phyloP scores from a whole-genome alignment of 2,888 invertebrate genomes.

The Brachyptera putata region DNA sequence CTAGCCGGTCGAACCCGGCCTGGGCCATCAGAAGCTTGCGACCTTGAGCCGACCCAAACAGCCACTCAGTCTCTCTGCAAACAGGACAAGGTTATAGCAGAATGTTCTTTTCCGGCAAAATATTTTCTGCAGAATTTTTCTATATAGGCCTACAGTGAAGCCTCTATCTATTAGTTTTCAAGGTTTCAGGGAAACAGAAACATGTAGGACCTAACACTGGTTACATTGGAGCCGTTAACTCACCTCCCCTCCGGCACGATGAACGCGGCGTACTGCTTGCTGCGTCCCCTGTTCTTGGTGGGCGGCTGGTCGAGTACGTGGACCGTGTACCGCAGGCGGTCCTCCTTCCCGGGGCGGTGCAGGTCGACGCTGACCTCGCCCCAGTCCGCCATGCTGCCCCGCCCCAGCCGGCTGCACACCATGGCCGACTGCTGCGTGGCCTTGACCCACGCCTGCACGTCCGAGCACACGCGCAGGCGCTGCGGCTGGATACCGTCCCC shows the following conservation, averaged over 20 bases:
- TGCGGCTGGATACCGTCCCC: slow-evolving; percentile 64
- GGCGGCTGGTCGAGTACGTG: slow-evolving; percentile 71
- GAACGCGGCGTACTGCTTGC: slow-evolving; percentile 81
- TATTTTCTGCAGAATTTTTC: too few relatives aligned
- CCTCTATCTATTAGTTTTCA: too few relatives aligned
- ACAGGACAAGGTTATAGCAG: slow-evolving; percentile 23
- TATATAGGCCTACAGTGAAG: too few relatives aligned
- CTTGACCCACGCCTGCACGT: slow-evolving; percentile 60
- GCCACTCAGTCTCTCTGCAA: slow-evolving; percentile 81
- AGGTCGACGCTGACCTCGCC: slow-evolving; percentile 66
- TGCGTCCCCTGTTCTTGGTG: slow-evolving; percentile 46
- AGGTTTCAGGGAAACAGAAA: too few relatives aligned
- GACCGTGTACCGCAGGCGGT: slow-evolving; percentile 69
- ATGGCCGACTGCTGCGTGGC: slow-evolving; percentile 76
- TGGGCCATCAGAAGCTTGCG: slow-evolving; percentile 71
- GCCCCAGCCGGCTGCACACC: slow-evolving; percentile 65
- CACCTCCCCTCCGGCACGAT: slow-evolving; percentile 95
- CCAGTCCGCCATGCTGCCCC: slow-evolving; percentile 52
- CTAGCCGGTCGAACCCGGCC: slow-evolving; percentile 72
- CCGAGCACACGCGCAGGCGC: slow-evolving; percentile 59
- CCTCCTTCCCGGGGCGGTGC: slow-evolving; percentile 54
- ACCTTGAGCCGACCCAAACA: slow-evolving; percentile 82
- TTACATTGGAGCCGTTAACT: too few relatives aligned
- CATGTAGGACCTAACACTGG: too few relatives aligned
- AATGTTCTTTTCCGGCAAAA: too few relatives aligned